These are phyloP conservation scores for Oostethus manadensis DNA, from an alignment of 2,113 vertebrate species.

Conservation along the genomic window DNA sequence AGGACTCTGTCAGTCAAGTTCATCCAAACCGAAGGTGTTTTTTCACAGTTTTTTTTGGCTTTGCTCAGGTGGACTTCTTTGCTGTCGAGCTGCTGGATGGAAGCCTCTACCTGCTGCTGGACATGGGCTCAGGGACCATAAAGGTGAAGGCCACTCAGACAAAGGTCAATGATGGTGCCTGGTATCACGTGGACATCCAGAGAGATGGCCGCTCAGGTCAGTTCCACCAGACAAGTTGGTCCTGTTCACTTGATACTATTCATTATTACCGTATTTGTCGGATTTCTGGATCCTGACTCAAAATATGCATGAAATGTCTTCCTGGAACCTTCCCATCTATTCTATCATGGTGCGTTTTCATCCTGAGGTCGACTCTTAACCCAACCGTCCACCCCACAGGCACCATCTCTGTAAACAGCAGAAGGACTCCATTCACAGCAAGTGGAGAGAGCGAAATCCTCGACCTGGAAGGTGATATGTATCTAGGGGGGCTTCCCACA, in stretches of 20 bases:
- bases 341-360: too few relatives aligned
- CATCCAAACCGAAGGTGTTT: background rate
- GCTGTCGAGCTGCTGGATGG: constrained; percentile 95
- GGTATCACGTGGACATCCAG: constrained; percentile 99
- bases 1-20: background rate
- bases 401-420: constrained; percentile 97
- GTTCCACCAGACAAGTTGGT: constrained; percentile 13
- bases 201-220: constrained; percentile 93
- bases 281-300: too few relatives aligned
- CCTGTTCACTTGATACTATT: too few relatives aligned
- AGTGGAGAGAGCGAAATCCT: constrained; percentile 97
- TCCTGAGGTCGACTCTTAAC: background rate
- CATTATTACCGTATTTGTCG: too few relatives aligned
- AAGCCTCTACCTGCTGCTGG: constrained; percentile 89
- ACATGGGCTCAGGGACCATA: constrained; percentile 98
- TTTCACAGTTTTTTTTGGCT: background rate
- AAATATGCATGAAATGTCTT: too few relatives aligned
- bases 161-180: constrained; percentile 95
- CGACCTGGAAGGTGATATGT: constrained; percentile 97
- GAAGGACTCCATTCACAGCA: constrained; percentile 91
- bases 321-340: too few relatives aligned
- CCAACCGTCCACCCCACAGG: constrained; percentile 62
- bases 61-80: constrained; percentile 87
- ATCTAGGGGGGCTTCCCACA: constrained; percentile 88
- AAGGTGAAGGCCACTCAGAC: constrained; percentile 97